A percentile compares a stretch with the other conserved stretches of the same genome.
These are phyloP conservation scores for Sphyrna mokarran DNA, from an alignment of 2,113 vertebrate genomes.

Conservation along the genomic window DNA sequence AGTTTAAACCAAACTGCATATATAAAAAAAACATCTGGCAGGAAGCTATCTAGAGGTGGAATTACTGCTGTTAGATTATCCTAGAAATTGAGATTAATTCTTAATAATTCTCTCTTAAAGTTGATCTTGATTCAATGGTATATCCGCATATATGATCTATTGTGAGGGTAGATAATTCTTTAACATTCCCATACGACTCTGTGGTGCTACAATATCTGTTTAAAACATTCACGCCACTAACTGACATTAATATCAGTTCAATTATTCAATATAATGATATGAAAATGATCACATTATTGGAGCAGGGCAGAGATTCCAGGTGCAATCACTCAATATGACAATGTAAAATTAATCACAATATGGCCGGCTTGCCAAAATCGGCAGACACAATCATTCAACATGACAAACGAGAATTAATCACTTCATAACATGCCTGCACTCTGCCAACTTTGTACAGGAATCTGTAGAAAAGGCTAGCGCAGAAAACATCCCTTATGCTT, in stretches of 20 bases:
- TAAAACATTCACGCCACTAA: conserved; percentile 27
- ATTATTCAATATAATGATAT: conserved; percentile 13
- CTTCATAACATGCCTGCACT: conserved; percentile 10
- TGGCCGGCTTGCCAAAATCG: not conserved
- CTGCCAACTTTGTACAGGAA: not conserved
- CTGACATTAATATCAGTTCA: conserved; percentile 20
- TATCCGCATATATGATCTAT: conserved; percentile 1
- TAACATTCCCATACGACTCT: not conserved
- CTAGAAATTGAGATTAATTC: conserved; percentile 22
- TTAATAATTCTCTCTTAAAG: conserved; percentile 20
- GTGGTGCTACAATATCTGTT: conserved; percentile 7
- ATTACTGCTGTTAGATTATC: too few species aligned
- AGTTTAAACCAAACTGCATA: not conserved
- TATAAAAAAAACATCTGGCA: not conserved
- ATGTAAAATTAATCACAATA: conserved; percentile 37
- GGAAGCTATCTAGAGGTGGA: not conserved
- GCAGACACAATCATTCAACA: conserved; percentile 30
- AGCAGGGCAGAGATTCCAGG: conserved; percentile 20
- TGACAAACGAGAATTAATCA: conserved; percentile 36
- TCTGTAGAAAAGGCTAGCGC: not conserved
- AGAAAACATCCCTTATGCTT: not conserved
- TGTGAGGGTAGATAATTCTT: not conserved
- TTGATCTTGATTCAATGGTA: conserved; percentile 20
- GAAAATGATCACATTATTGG: conserved; percentile 36
- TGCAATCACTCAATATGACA: conserved; percentile 34